Conservation (phyloP, 2,888 invertebrate species). For the Agonopterix subpropinquella region DNA sequence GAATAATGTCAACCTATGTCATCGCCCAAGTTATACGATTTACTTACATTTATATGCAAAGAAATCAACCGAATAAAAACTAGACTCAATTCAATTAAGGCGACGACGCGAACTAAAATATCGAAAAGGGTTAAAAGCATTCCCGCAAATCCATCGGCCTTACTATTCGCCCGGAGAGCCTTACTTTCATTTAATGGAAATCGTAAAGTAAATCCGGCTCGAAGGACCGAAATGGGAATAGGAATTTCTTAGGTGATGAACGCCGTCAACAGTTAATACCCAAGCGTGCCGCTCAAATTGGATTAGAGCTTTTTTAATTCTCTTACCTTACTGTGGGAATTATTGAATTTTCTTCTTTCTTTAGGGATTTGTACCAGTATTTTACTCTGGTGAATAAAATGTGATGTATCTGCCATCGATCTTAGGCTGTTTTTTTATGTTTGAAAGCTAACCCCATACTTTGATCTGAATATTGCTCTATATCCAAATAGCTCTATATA, state of each 20-base stretch:
- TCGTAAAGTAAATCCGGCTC: slow-evolving; percentile 44
- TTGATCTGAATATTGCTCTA: too few relatives aligned
- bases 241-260: slow-evolving; percentile 32
- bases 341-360: neutral
- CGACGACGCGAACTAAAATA: slow-evolving; percentile 15
- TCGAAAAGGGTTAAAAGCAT: slow-evolving; percentile 27
- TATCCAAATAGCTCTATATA: too few relatives aligned
- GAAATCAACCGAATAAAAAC: neutral
- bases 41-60: slow-evolving; percentile 1
- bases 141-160: slow-evolving; percentile 23
- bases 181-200: slow-evolving; percentile 37
- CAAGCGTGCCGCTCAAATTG: slow-evolving; percentile 14
- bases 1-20: too few relatives aligned
- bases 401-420: too few relatives aligned
- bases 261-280: slow-evolving; percentile 17
- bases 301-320: slow-evolving; percentile 19
- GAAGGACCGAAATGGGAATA: slow-evolving; percentile 24
- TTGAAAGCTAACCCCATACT: too few relatives aligned
- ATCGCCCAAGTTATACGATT: neutral
- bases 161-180: slow-evolving; percentile 19
- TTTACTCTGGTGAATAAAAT: too few relatives aligned
- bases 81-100: slow-evolving; percentile 3
- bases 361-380: too few relatives aligned
- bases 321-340: neutral
- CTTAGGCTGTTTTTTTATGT: too few relatives aligned